Evolutionary conservation across 2,113 vertebrate genomes (phyloP).

Genomic region (Ranitomeya imitator): DNA sequence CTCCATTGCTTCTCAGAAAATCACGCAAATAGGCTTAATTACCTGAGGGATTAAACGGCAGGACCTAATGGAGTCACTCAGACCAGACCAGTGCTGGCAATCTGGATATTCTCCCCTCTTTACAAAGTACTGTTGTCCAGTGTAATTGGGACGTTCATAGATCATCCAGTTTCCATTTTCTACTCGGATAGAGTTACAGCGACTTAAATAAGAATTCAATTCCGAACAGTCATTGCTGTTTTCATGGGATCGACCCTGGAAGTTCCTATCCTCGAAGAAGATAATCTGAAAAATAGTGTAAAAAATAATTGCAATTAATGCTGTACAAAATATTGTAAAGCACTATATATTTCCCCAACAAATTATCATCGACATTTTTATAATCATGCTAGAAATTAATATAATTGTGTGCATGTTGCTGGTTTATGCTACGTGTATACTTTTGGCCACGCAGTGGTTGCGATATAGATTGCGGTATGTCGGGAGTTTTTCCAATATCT

Average conservation of each 20-base stretch:
- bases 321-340: too few relatives aligned
- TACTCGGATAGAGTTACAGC: constrained; percentile 54
- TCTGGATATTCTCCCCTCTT: constrained; percentile 57
- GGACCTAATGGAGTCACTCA: constrained; percentile 25
- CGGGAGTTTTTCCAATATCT: too few relatives aligned
- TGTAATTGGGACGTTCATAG: constrained; percentile 56
- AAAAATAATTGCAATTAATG: background rate
- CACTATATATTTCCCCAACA: too few relatives aligned
- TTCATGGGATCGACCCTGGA: constrained; percentile 61
- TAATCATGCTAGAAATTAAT: too few relatives aligned
- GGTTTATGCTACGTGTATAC: too few relatives aligned
- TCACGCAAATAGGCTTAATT: background rate
- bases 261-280: constrained; percentile 62
- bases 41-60: constrained; percentile 49
- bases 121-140: constrained; percentile 61
- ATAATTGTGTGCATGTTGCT: too few relatives aligned
- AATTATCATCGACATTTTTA: too few relatives aligned
- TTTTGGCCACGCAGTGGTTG: too few relatives aligned
- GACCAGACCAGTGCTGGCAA: constrained; percentile 57
- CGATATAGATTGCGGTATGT: too few relatives aligned
- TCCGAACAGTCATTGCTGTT: constrained; percentile 55
- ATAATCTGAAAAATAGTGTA: constrained; percentile 58
- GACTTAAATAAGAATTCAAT: constrained; percentile 49
- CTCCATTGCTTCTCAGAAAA: background rate
- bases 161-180: constrained; percentile 65